Evolutionary conservation across 2,797 vertebrate species (phyloP).

Genomic region (Carapus acus): DNA sequence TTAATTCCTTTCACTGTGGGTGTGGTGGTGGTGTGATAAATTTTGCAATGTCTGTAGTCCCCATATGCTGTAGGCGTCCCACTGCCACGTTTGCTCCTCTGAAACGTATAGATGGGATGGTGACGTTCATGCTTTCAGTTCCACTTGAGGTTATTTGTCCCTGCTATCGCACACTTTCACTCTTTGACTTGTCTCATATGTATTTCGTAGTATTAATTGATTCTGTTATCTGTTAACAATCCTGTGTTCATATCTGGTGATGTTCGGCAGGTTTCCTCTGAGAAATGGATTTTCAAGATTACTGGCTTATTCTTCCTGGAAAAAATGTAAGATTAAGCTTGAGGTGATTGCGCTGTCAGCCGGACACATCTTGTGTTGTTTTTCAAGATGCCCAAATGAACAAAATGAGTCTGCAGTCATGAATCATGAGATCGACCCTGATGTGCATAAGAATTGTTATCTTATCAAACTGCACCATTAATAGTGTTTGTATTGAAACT

Average conservation of each 20-base stretch:
- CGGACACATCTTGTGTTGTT: no score
- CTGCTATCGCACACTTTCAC: background rate
- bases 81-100: no score
- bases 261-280: constrained; percentile 5
- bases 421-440: no score
- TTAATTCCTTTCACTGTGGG: no score
- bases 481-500: background rate
- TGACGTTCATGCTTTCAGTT: background rate
- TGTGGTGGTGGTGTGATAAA: no score
- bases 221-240: constrained; percentile 29
- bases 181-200: background rate
- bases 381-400: no score
- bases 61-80: no score
- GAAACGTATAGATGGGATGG: no score
- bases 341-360: no score
- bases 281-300: constrained; percentile 19
- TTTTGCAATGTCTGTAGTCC: background rate
- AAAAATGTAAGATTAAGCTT: constrained; percentile 4
- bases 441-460: no score
- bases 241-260: constrained; percentile 3
- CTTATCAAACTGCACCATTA: background rate
- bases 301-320: constrained; percentile 19
- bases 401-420: no score
- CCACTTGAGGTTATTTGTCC: background rate
- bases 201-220: constrained; percentile 22